Base-by-base conservation (phyloP, 2,888 invertebrate genomes). In the Apotomis turbidana region DNA sequence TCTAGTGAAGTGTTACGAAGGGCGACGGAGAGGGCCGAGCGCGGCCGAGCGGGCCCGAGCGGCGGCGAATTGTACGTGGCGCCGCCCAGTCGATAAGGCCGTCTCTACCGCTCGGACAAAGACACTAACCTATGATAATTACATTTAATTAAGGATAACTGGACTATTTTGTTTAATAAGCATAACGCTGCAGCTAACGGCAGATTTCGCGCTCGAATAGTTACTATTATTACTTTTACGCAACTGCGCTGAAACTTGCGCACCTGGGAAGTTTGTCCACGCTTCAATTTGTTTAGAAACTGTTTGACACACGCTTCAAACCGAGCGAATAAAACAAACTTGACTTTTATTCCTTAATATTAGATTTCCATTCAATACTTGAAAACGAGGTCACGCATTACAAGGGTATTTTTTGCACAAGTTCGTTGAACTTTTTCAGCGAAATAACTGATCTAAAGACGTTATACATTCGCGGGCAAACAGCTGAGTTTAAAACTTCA, bases 11-110 rank as follows among this genome's bases (percentile, higher is more conserved):
- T 72, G 80, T 78, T 80, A 80, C 85, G 88, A 87, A 80, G 74
- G 78, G 67, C 71, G 74, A 75, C 87, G 88, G 84, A 80, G 82
- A 79, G 76, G 73, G 77, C 84, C 91, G 92, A 90, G 78, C 74
- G 72, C 59, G 69, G 73, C 80, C 93, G 93, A 91, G 80, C 78
- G 77, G 61, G 78, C 78, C 80, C 87, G 87, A 88, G 79, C 74
- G 78, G 80, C 85, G 84, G 84, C 49, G 9, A 49, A 9, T 9
- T 85, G 83, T 83, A 88, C 85, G 87, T 87, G 91, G 91, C 90
- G 90, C 93, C 93, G 93, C 94, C 93, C 91, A 93, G 93, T 94
- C 94, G 93, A 93, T 94, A 94, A 90, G 93, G 90, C 90, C 87
- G 89, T 90, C 91, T 92, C 91, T 86, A 41, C 41, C 41, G 88